Evolutionary conservation across 1,140 invertebrate species (phyloP).

Genomic region (Brachionus asplanchnoidis): DNA sequence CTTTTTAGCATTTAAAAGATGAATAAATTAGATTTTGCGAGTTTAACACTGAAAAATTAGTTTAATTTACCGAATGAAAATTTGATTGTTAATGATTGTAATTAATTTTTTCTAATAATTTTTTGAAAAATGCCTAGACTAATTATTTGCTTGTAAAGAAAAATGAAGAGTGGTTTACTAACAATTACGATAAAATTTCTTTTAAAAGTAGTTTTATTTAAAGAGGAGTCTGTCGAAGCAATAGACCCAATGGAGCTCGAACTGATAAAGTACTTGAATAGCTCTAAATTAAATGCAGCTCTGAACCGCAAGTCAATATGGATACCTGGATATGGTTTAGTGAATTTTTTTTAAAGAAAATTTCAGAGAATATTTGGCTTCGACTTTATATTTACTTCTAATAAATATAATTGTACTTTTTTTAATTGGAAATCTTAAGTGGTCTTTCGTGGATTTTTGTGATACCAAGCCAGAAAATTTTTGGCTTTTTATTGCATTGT

Average conservation of each 20-base stretch:
- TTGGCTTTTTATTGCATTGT: background rate
- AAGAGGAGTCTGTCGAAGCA: background rate
- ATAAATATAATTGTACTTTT: background rate
- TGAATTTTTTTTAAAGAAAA: conserved; percentile 15
- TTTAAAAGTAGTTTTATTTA: background rate
- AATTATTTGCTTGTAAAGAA: background rate
- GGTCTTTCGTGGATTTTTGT: background rate
- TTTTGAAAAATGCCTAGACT: background rate
- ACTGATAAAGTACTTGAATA: conserved; percentile 19
- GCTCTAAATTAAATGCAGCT: background rate
- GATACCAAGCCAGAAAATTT: background rate
- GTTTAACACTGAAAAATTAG: background rate
- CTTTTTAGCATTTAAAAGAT: background rate
- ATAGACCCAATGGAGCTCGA: conserved; percentile 14
- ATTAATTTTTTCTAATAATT: background rate
- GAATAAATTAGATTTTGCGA: background rate
- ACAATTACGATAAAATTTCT: background rate
- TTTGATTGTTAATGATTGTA: background rate
- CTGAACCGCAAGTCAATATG: conserved; percentile 17
- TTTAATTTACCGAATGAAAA: background rate
- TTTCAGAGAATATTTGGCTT: background rate
- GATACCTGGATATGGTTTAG: conserved; percentile 39
- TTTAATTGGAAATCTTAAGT: background rate
- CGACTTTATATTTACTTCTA: background rate
- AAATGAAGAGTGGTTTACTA: background rate